These are phyloP conservation scores for Drosophila birchii DNA, from an alignment of 2,888 invertebrate genomes.

Conservation along the genomic window DNA sequence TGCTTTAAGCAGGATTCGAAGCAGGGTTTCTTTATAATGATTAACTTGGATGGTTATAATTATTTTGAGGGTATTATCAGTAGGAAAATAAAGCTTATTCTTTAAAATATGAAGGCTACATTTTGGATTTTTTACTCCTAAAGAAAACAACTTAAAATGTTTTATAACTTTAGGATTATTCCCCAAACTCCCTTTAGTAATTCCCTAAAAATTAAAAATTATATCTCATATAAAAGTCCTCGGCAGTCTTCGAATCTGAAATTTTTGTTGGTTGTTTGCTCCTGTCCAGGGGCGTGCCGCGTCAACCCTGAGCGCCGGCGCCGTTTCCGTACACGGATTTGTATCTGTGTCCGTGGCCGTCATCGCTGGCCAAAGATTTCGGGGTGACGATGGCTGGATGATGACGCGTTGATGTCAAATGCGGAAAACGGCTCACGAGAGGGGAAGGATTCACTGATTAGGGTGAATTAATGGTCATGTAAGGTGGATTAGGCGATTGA, in stretches of 20 bases:
- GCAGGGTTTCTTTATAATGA: neutral
- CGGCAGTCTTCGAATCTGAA: neutral
- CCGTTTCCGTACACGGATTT: conserved; percentile 39
- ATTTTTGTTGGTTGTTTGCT: conserved; percentile 24
- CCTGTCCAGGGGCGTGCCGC: conserved; percentile 50
- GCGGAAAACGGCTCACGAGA: conserved; percentile 47
- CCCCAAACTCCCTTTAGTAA: neutral
- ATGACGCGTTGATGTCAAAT: conserved; percentile 72
- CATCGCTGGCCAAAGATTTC: conserved; percentile 37
- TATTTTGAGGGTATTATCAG: neutral
- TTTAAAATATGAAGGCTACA: neutral
- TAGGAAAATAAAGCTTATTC: too few relatives aligned
- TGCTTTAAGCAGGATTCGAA: neutral
- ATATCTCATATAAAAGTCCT: neutral
- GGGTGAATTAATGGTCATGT: conserved; percentile 85
- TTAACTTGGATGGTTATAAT: too few relatives aligned
- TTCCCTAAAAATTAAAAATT: too few relatives aligned
- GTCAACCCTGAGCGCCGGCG: conserved; percentile 54
- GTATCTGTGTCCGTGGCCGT: conserved; percentile 40
- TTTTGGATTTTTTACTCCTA: neutral
- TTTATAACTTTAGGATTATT: neutral
- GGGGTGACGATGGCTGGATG: conserved; percentile 52
- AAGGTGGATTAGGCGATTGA: conserved; percentile 83
- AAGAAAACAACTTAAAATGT: neutral
- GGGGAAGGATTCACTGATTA: conserved; percentile 76